A percentile compares a stretch with the other conserved stretches of the same genome.
phyloP scores from a whole-genome alignment of 1,140 invertebrate species.

The Eriosoma lanigerum region DNA sequence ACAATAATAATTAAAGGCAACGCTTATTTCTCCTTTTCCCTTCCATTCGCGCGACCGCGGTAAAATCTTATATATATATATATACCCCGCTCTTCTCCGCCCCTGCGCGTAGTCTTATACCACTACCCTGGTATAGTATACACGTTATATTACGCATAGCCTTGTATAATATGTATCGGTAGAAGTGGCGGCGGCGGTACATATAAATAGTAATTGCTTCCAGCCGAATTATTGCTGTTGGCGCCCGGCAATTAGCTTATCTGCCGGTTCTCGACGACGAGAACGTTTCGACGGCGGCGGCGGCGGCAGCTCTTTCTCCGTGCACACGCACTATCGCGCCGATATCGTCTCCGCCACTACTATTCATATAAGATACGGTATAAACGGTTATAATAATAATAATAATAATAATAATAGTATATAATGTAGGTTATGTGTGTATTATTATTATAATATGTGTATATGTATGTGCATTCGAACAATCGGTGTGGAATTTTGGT shows the following conservation, averaged over 20 bases:
- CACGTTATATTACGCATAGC: background rate
- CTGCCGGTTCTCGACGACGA: slow-evolving; percentile 24
- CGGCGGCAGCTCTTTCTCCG: background rate
- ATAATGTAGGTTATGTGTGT: no score
- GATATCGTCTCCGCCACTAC: background rate
- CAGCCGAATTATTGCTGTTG: slow-evolving; percentile 47
- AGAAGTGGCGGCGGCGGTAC: background rate
- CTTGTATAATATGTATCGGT: background rate
- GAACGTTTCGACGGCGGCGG: background rate
- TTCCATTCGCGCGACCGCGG: background rate
- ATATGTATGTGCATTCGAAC: background rate
- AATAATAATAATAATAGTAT: background rate
- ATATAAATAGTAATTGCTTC: slow-evolving; percentile 28
- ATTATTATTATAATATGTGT: no score
- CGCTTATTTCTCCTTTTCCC: background rate
- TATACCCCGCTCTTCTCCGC: background rate
- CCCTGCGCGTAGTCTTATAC: background rate
- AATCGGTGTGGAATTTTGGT: slow-evolving; percentile 13
- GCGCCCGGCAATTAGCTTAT: slow-evolving; percentile 47
- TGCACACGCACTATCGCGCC: background rate
- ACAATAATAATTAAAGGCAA: slow-evolving; percentile 45
- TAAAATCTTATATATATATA: slow-evolving; percentile 14
- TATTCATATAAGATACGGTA: background rate
- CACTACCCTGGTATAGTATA: background rate
- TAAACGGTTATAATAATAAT: slow-evolving; percentile 2